Base-by-base conservation (phyloP, 2,797 vertebrate genomes). In the Taenioides sp. region DNA sequence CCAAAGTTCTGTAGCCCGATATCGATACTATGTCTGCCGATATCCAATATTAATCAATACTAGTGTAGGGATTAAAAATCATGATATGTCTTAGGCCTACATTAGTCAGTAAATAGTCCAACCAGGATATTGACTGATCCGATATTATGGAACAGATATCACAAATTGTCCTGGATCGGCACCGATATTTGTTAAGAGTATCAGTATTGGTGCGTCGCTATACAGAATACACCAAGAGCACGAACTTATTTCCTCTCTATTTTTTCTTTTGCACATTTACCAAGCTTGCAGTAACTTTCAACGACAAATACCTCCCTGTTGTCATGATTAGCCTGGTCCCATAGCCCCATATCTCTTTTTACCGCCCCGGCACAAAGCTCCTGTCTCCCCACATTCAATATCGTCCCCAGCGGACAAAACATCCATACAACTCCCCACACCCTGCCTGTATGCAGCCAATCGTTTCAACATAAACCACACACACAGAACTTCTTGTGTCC, bases 401-500 rank as follows among this genome's bases (percentile, higher is more conserved):
- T 2, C 4, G 58, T 34, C 57, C 67, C 49, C 80, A 57, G 74
- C 78, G 79, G 73, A 80, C 70, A 73, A 62, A 31, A 67, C 70
- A 71, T 73, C 72, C 71, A 71, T 80, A 69, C 81, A 77, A 81
- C 74, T 40, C 78, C 28, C 71, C 73, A 75, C 72, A 55, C 70
- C 80, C 58, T 66, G 72, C 73, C 78, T 74, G 75, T 62, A 76
- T 75, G 31, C 78, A 83, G 82, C 75, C 82, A 68, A 75, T 77
- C 67, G 63, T 71, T 70, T 22, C 54, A 25, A 62, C 76, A 74
- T 59, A 72, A 43, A 65, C 20, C 73, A 76, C 69, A 76, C 72
- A 82, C 74, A 85, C 74, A 77, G 71, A 77, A 59, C 75, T 58
- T 47, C 72, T 65, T 86, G 79, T 84, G 80, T 88, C 14, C 73